phyloP scores from a whole-genome alignment of 2,888 invertebrate species.

The Drosophila borborema region DNA sequence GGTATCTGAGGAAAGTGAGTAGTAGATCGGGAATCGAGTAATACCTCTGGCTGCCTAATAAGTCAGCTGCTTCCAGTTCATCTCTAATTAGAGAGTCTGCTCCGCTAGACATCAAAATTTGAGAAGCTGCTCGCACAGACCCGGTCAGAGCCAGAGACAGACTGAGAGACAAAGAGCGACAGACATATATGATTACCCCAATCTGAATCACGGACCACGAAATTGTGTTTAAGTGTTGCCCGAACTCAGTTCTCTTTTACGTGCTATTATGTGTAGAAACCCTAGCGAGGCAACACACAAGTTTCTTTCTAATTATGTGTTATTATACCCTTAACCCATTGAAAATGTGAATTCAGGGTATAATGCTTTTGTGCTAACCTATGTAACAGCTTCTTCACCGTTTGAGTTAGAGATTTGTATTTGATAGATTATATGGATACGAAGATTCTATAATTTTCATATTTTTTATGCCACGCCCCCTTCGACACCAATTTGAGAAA shows the following conservation, averaged over 20 bases:
- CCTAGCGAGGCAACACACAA: constrained; percentile 1
- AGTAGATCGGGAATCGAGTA: neutral
- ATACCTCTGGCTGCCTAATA: neutral
- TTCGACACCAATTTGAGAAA: too few species aligned
- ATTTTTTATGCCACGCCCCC: too few species aligned
- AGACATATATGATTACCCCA: constrained; percentile 23
- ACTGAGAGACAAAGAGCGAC: neutral
- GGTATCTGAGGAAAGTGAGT: neutral
- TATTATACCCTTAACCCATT: constrained; percentile 11
- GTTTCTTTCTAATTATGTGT: constrained; percentile 27
- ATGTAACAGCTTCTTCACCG: too few species aligned
- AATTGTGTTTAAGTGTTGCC: neutral
- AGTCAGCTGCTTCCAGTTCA: constrained; percentile 19
- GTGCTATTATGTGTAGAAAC: constrained; percentile 12
- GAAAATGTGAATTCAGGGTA: too few species aligned
- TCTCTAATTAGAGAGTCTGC: constrained; percentile 21
- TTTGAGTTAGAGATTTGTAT: too few species aligned
- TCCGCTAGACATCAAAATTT: constrained; percentile 22
- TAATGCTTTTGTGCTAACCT: too few species aligned
- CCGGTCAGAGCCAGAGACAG: neutral
- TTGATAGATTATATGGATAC: too few species aligned
- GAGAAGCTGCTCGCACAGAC: constrained; percentile 1
- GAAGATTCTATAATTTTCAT: too few species aligned
- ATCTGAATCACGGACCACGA: constrained; percentile 5
- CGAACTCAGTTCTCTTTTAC: neutral